A percentile compares a stretch with the other conserved stretches of the same genome.
Conservation (phyloP, 2,113 vertebrate species). For the Syrmaticus mikado region DNA sequence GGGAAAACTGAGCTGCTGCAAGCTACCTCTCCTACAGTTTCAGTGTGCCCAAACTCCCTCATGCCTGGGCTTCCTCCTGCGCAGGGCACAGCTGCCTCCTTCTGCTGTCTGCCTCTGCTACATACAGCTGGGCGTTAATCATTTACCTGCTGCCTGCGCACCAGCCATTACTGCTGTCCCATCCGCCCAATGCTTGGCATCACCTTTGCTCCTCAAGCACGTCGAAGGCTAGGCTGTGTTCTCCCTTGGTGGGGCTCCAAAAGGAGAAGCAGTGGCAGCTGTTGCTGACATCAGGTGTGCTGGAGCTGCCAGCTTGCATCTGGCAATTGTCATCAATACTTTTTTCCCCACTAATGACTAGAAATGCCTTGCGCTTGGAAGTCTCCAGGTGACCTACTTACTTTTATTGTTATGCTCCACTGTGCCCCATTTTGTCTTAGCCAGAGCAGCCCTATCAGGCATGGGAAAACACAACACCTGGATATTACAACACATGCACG, state of each 20-base stretch:
- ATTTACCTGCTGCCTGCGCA: conserved; percentile 36
- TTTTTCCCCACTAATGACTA: background rate
- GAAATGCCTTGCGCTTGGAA: background rate
- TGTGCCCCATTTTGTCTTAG: background rate
- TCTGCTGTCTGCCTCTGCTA: background rate
- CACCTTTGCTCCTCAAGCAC: background rate
- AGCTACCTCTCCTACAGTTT: background rate
- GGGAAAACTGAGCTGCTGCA: background rate
- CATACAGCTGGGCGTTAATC: conserved; percentile 17
- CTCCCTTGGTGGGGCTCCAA: background rate
- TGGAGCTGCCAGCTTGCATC: background rate
- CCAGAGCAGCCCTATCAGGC: conserved; percentile 5
- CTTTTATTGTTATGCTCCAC: background rate
- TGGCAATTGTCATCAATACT: background rate
- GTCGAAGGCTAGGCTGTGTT: background rate
- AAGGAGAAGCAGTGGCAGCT: background rate
- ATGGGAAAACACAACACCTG: background rate
- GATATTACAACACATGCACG: background rate
- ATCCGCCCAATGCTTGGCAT: background rate
- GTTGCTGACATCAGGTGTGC: background rate
- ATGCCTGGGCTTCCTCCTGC: background rate
- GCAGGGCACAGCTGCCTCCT: background rate
- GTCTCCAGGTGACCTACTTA: conserved; percentile 24
- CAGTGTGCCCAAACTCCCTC: background rate
- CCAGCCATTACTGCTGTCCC: conserved; percentile 16